Percentiles rank a stretch among this genome's conserved stretches.
Evolutionary conservation across 1,140 invertebrate species (phyloP).

Genomic region (Camponotus vicinus): DNA sequence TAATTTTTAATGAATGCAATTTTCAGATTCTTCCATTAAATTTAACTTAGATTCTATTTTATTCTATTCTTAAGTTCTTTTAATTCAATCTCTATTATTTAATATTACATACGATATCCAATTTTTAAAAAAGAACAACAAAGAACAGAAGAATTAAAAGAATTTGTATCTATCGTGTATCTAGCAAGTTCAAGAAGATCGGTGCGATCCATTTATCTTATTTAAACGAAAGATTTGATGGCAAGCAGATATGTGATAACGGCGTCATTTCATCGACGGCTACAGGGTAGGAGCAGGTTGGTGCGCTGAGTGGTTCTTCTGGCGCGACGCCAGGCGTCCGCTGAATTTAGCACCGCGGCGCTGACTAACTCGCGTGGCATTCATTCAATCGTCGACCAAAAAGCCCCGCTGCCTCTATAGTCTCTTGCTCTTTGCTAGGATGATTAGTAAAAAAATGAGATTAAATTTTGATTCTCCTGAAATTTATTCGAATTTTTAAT

Average conservation of each 20-base stretch:
- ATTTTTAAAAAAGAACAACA: neutral
- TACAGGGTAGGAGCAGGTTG: conserved; percentile 83
- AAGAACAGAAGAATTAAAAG: neutral
- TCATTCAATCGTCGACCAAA: conserved; percentile 84
- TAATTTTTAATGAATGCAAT: neutral
- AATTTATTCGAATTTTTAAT: neutral
- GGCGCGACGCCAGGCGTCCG: conserved; percentile 82
- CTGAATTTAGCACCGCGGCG: conserved; percentile 85
- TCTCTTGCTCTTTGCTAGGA: conserved; percentile 59
- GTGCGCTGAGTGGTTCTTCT: conserved; percentile 86
- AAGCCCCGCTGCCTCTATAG: conserved; percentile 73
- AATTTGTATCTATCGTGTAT: neutral
- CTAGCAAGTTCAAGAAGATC: neutral
- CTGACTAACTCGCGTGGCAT: conserved; percentile 86
- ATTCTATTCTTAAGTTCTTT: neutral
- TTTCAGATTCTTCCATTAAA: neutral
- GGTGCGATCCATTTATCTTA: neutral
- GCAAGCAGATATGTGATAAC: conserved; percentile 70
- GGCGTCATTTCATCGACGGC: conserved; percentile 69
- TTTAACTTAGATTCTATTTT: neutral
- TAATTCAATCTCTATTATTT: neutral
- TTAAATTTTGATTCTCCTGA: neutral
- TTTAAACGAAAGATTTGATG: conserved; percentile 49
- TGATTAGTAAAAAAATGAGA: conserved; percentile 10
- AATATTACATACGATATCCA: neutral